A percentile compares a stretch with the other conserved stretches of the same genome.
These are phyloP conservation scores for Lucinisca nassula DNA, from an alignment of 2,888 invertebrate genomes.

Conservation along the genomic window DNA sequence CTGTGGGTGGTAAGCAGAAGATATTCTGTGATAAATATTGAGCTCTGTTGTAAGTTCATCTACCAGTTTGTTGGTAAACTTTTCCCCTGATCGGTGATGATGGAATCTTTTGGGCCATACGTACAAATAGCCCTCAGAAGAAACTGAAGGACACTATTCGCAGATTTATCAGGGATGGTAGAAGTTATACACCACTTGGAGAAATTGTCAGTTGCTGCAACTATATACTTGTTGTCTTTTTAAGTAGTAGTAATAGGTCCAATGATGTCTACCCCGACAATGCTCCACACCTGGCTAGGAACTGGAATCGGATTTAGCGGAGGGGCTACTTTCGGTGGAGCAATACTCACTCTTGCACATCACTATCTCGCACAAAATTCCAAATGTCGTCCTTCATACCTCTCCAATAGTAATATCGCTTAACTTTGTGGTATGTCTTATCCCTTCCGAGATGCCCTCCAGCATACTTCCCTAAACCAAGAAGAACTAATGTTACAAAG, in stretches of 20 bases:
- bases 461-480: no score
- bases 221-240: background rate
- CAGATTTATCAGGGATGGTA: constrained; percentile 4
- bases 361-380: background rate
- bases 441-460: no score
- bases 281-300: constrained; percentile 12
- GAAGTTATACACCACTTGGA: constrained; percentile 7
- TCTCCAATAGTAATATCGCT: no score
- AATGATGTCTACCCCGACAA: constrained; percentile 23
- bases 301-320: constrained; percentile 17
- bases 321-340: constrained; percentile 14
- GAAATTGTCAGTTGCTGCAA: constrained; percentile 23
- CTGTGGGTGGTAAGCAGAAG: constrained; percentile 83
- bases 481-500: no score
- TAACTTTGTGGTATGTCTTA: no score
- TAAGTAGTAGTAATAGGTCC: background rate
- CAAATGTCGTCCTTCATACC: no score
- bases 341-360: background rate
- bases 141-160: background rate
- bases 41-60: constrained; percentile 23
- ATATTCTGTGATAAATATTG: constrained; percentile 90
- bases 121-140: background rate
- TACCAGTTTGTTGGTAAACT: constrained; percentile 25
- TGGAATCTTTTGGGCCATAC: constrained; percentile 5
- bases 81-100: constrained; percentile 28